phyloP scores from a whole-genome alignment of 2,797 vertebrate genomes.

The Sebastes iracundus region DNA sequence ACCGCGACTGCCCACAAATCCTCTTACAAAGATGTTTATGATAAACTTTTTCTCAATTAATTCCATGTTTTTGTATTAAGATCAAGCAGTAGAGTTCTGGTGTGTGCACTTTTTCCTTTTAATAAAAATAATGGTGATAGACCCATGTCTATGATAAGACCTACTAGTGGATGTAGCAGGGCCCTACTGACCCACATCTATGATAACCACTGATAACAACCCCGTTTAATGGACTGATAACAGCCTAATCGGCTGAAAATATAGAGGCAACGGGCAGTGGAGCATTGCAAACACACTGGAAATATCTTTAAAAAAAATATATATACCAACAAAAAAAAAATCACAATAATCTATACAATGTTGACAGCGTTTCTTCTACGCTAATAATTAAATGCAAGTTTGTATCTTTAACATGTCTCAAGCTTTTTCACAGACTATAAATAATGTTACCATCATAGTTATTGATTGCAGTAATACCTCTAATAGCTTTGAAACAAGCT shows the following conservation, averaged over 20 bases:
- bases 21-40: background rate
- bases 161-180: too few species aligned
- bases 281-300: background rate
- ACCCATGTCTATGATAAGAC: too few species aligned
- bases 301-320: background rate
- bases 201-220: too few species aligned
- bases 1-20: background rate
- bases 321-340: background rate
- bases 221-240: too few species aligned
- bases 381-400: background rate
- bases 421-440: background rate
- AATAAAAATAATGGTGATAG: too few species aligned
- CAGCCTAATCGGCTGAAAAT: background rate
- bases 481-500: slow-evolving; percentile 3
- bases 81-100: background rate
- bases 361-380: background rate
- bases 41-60: background rate
- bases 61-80: background rate
- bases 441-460: background rate
- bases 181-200: too few species aligned
- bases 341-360: background rate
- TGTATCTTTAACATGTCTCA: background rate
- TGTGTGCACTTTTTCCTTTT: background rate
- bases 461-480: background rate
- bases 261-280: background rate